These are phyloP conservation scores for Phodopus roborovskii DNA, from an alignment of 2,113 vertebrate genomes.

Conservation along the genomic window DNA sequence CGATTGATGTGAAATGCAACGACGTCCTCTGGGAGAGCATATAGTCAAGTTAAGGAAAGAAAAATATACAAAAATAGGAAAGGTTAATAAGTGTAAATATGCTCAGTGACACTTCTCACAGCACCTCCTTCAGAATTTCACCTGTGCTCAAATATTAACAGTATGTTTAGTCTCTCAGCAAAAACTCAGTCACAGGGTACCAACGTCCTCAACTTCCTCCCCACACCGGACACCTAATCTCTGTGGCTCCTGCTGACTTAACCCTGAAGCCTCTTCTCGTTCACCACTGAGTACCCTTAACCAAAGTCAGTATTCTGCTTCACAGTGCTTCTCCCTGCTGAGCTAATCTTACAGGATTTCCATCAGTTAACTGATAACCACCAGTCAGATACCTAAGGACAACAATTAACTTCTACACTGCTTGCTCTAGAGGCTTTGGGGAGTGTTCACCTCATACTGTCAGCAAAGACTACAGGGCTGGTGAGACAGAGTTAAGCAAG, in stretches of 20 bases:
- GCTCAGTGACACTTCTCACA: not conserved
- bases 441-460: not conserved
- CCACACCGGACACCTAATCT: not conserved
- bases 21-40: not conserved
- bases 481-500: conserved; percentile 19
- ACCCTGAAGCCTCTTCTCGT: not conserved
- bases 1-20: not conserved
- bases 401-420: conserved; percentile 45
- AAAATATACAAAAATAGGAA: conserved; percentile 12
- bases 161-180: not conserved
- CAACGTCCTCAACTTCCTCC: not conserved
- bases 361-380: not conserved
- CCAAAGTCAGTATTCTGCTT: not conserved
- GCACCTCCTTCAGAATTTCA: not conserved
- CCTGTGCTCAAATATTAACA: not conserved
- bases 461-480: conserved; percentile 1
- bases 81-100: not conserved
- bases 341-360: not conserved
- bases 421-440: conserved; percentile 21
- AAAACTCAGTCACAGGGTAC: not conserved
- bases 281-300: not conserved
- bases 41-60: not conserved
- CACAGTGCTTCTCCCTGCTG: not conserved
- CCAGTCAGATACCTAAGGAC: not conserved
- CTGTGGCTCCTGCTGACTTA: too few species aligned